Evolutionary conservation across 2,113 vertebrate genomes (phyloP), one percentile per base, ranked within the genome.

Genomic region (Phasianus colchicus): DNA sequence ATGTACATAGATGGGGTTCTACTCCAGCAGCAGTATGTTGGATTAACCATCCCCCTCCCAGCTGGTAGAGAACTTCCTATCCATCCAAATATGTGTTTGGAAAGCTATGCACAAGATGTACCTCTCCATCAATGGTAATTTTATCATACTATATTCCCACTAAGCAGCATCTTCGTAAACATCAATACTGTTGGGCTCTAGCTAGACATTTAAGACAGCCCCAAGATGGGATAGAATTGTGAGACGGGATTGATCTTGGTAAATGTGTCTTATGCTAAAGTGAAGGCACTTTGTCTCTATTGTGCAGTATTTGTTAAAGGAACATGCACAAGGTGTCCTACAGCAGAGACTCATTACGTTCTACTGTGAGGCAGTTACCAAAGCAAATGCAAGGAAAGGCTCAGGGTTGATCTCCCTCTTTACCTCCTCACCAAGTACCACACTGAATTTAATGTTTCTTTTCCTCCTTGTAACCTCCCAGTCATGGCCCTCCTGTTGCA

Each of bases 401-500:
- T 24, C 10, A 16, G 32, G 36, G 34, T 3, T 80, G 16, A 58
- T 40, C 32, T 58, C 15, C 15, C 24, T 25, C 20, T 58, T 74
- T 1, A 50, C 10, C 10, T 82, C 34, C 60, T 73, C 27, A 38
- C 3, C 6, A 1, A 76, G 22, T 36, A 43, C 6, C 30, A 36
- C 24, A 19, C 2, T 0, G 45, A 29, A 54, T 29, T 27, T 10
- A 13, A 29, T 43, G 16, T 20, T 32, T 15, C 65, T 74, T 29
- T 38, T 82, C 52, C 24, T 36, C 34, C 36, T 54, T 60, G 9
- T 19, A 60, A 45, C 60, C 7, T 21, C 14, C 9, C 38, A 19
- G 11, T 65, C 14, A 3, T 40, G 9, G 21, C 45, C 9, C 42
- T 34, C 30, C 11, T 2, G 4, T 1, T 4, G 22, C 22, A 32